Percentiles rank a stretch among this genome's conserved stretches.
Evolutionary conservation across 2,888 invertebrate species (phyloP).

Genomic region (Podabrus alpinus): DNA sequence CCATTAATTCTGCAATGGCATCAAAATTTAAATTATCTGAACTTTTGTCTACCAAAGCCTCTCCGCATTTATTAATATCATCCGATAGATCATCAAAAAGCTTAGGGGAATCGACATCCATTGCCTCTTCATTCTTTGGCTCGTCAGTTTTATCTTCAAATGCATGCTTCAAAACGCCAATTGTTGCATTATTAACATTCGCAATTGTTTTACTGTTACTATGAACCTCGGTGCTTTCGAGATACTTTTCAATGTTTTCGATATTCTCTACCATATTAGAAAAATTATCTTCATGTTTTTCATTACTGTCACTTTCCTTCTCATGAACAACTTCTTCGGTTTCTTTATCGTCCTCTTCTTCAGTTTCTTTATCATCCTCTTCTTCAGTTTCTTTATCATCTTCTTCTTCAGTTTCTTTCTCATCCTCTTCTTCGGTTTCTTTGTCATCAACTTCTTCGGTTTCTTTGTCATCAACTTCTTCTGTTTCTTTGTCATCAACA

Average conservation of each 20-base stretch:
- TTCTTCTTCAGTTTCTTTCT: slow-evolving; percentile 4
- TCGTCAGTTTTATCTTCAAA: background rate
- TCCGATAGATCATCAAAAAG: background rate
- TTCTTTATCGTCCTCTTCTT: background rate
- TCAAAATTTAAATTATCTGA: slow-evolving; percentile 2
- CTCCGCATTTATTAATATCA: background rate
- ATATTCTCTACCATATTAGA: background rate
- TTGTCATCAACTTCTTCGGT: slow-evolving; percentile 2
- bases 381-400: background rate
- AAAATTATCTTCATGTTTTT: slow-evolving; percentile 1
- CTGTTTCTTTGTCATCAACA: slow-evolving; percentile 6
- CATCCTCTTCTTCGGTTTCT: background rate
- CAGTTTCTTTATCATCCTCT: slow-evolving; percentile 3
- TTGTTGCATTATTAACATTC: background rate
- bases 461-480: slow-evolving; percentile 11
- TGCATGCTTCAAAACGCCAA: background rate
- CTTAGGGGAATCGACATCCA: background rate
- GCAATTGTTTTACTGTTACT: background rate
- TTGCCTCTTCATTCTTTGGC: background rate
- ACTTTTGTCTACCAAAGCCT: background rate
- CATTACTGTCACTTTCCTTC: slow-evolving; percentile 1
- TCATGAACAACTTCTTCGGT: background rate
- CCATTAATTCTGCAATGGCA: background rate
- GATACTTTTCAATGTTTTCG: background rate
- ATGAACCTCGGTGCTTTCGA: background rate